A percentile compares a stretch with the other conserved stretches of the same genome.
phyloP scores from a whole-genome alignment of 92 coral and sea anemone species.

The Anthopleura xanthogrammica region DNA sequence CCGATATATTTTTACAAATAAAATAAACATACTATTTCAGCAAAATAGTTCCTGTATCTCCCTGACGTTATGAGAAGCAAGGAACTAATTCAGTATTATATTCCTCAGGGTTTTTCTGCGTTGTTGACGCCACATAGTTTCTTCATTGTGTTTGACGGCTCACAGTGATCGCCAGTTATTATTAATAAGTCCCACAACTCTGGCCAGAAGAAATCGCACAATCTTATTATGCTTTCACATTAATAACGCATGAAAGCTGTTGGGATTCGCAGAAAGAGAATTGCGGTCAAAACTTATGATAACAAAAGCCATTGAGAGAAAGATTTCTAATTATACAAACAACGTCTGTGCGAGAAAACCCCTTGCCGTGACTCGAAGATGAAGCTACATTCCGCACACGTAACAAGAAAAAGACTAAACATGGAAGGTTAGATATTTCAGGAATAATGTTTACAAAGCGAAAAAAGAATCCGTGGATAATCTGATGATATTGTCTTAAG shows the following conservation, averaged over 20 bases:
- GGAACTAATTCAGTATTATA: neutral
- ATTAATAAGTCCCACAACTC: slow-evolving; percentile 33
- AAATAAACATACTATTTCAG: neutral
- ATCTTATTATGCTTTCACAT: slow-evolving; percentile 27
- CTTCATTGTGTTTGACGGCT: slow-evolving; percentile 6
- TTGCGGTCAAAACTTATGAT: slow-evolving; percentile 23
- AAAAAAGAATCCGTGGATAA: neutral
- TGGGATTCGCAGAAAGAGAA: slow-evolving; percentile 15
- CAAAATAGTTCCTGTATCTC: neutral
- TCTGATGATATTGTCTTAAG: neutral
- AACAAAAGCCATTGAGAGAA: slow-evolving; percentile 26
- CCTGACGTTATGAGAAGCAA: neutral
- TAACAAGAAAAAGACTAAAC: neutral
- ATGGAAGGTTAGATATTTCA: neutral
- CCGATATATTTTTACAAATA: neutral
- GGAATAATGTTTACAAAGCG: neutral
- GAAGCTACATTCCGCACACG: neutral
- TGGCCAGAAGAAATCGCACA: slow-evolving; percentile 21
- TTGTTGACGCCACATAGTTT: neutral
- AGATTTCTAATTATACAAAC: slow-evolving; percentile 31
- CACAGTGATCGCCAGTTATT: slow-evolving; percentile 10
- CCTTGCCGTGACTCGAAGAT: neutral
- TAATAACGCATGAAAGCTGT: slow-evolving; percentile 37
- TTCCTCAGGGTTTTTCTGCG: neutral
- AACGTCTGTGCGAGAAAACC: slow-evolving; percentile 19